Evolutionary conservation across 1,140 invertebrate species (phyloP).

Genomic region (Leptopilina clavipes): DNA sequence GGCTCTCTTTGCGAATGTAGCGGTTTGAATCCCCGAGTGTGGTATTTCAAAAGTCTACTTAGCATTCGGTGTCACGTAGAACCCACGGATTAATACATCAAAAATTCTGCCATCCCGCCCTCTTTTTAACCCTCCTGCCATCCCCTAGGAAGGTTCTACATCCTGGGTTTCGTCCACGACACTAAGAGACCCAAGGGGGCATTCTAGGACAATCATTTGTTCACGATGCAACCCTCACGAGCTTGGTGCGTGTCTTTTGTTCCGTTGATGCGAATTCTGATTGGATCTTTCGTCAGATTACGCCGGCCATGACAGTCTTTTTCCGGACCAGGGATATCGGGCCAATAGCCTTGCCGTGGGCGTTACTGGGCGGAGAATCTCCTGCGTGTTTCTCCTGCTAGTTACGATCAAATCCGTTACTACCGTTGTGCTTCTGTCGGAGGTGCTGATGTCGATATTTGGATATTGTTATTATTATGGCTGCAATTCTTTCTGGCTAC

Average conservation of each 20-base stretch:
- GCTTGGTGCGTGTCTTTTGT: conserved; percentile 69
- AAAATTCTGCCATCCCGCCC: conserved; percentile 66
- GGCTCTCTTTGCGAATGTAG: conserved; percentile 27
- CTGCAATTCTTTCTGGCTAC: conserved; percentile 40
- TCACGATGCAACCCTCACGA: conserved; percentile 65
- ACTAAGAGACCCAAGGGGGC: conserved; percentile 54
- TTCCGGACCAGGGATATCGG: conserved; percentile 67
- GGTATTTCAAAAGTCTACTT: conserved; percentile 71
- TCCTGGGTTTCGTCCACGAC: conserved; percentile 48
- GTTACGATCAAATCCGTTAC: conserved; percentile 33
- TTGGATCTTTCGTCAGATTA: conserved; percentile 70
- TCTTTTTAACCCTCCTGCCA: conserved; percentile 42
- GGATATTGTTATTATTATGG: conserved; percentile 63
- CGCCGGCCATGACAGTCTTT: conserved; percentile 73
- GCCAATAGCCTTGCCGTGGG: conserved; percentile 73
- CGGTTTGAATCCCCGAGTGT: conserved; percentile 56
- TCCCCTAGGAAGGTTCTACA: conserved; percentile 44
- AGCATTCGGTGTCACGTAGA: conserved; percentile 75
- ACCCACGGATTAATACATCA: conserved; percentile 74
- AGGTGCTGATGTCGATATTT: conserved; percentile 54
- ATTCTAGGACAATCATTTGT: conserved; percentile 71
- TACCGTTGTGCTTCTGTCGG: conserved; percentile 41
- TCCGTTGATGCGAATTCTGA: conserved; percentile 65
- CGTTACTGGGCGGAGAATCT: conserved; percentile 71
- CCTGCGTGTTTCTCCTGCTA: conserved; percentile 48